Conservation (phyloP, 2,888 invertebrate genomes). For the Timandra comae region DNA sequence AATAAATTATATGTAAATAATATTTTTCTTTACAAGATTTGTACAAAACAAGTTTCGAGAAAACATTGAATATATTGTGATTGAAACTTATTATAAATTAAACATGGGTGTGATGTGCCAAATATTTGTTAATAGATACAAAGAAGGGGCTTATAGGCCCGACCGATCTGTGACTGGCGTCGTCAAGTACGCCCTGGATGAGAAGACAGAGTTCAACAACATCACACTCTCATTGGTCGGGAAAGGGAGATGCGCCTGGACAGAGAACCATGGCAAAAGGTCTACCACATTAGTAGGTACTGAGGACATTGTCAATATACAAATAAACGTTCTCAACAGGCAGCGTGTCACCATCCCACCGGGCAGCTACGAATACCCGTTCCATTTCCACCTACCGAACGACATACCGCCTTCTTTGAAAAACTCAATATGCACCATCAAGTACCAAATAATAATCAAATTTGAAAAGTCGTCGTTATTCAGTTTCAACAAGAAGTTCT, state of each 20-base stretch:
- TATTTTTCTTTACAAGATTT: too few species aligned
- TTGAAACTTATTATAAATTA: too few species aligned
- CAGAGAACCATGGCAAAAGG: not conserved
- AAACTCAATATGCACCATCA: conserved; percentile 9
- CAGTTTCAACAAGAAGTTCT: conserved; percentile 10
- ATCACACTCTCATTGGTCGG: conserved; percentile 13
- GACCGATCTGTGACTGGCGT: conserved; percentile 13
- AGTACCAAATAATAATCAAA: conserved; percentile 9
- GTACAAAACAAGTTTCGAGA: too few species aligned
- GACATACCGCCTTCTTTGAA: conserved; percentile 16
- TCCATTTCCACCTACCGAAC: conserved; percentile 15
- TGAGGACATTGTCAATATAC: conserved; percentile 7
- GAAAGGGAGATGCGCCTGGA: conserved; percentile 14
- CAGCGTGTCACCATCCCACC: conserved; percentile 1
- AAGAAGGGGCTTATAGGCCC: conserved; percentile 10
- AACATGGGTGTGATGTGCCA: conserved; percentile 18
- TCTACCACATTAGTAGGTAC: conserved; percentile 4
- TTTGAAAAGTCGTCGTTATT: conserved; percentile 15
- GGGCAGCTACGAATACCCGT: conserved; percentile 15
- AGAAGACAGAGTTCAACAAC: conserved; percentile 14
- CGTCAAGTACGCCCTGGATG: conserved; percentile 11
- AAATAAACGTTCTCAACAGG: conserved; percentile 6
- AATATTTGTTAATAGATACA: conserved; percentile 9
- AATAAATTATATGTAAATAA: too few species aligned
- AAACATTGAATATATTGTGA: too few species aligned